Evolutionary conservation across 1,140 invertebrate species (phyloP).

Genomic region (Coptotermes formosanus): DNA sequence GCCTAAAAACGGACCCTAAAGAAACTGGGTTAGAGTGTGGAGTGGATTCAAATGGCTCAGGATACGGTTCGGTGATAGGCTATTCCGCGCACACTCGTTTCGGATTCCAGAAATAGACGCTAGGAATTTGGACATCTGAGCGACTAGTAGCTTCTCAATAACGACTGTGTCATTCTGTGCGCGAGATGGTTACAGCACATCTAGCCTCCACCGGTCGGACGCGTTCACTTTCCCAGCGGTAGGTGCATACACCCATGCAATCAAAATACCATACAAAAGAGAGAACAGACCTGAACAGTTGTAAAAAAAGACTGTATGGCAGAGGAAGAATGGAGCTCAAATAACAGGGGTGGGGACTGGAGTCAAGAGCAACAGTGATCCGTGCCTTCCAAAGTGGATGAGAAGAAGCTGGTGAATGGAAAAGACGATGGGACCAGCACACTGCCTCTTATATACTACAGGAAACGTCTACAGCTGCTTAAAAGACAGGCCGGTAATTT

Average conservation of each 20-base stretch:
- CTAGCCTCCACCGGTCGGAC: background rate
- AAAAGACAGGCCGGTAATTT: background rate
- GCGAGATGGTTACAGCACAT: background rate
- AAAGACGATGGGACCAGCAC: background rate
- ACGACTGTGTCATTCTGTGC: too few relatives aligned
- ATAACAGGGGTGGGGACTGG: background rate
- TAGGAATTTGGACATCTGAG: too few relatives aligned
- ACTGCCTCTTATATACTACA: background rate
- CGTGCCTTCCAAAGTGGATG: background rate
- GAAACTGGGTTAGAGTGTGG: too few relatives aligned
- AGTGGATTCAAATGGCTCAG: too few relatives aligned
- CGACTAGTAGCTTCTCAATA: too few relatives aligned
- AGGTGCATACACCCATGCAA: background rate
- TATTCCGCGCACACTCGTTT: too few relatives aligned
- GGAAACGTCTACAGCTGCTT: background rate
- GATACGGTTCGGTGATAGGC: too few relatives aligned
- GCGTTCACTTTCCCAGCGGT: background rate
- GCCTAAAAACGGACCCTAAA: too few relatives aligned
- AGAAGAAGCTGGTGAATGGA: background rate
- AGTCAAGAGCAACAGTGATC: background rate
- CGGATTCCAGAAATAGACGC: too few relatives aligned
- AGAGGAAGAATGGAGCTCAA: background rate
- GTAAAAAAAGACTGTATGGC: background rate
- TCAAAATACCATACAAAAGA: background rate
- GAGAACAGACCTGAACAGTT: background rate